These are phyloP conservation scores for Limnothrissa miodon DNA, from an alignment of 2,113 vertebrate species.

Conservation along the genomic window DNA sequence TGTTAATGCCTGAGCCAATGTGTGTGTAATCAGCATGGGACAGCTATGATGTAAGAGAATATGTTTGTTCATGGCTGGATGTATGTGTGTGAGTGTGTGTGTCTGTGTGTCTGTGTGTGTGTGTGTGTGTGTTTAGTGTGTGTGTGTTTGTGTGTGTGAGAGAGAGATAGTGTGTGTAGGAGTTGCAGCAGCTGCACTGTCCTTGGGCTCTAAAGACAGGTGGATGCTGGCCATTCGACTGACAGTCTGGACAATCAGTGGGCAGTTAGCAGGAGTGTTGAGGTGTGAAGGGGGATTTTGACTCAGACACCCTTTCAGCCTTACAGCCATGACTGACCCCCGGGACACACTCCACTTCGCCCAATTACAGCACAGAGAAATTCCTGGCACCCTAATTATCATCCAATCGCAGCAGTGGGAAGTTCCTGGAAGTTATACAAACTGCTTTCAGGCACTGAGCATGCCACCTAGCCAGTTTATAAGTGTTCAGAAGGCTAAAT, in stretches of 20 bases:
- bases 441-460: no score
- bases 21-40: not conserved
- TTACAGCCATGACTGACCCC: not conserved
- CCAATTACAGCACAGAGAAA: not conserved
- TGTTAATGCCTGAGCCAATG: not conserved
- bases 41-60: not conserved
- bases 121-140: no score
- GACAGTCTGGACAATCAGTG: not conserved
- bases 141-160: not conserved
- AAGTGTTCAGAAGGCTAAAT: no score
- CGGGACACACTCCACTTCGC: not conserved
- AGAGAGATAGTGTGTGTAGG: not conserved
- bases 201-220: not conserved
- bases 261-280: not conserved
- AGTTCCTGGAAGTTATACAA: not conserved
- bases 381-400: not conserved
- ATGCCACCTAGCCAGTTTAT: no score
- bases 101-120: not conserved
- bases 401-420: not conserved
- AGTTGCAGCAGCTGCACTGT: not conserved
- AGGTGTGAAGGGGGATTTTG: not conserved
- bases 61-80: not conserved
- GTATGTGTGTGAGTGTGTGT: constrained; percentile 6
- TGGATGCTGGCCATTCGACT: not conserved
- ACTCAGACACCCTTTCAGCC: not conserved